These are phyloP conservation scores for Eupithecia abbreviata DNA, from an alignment of 2,888 invertebrate species.

Conservation along the genomic window DNA sequence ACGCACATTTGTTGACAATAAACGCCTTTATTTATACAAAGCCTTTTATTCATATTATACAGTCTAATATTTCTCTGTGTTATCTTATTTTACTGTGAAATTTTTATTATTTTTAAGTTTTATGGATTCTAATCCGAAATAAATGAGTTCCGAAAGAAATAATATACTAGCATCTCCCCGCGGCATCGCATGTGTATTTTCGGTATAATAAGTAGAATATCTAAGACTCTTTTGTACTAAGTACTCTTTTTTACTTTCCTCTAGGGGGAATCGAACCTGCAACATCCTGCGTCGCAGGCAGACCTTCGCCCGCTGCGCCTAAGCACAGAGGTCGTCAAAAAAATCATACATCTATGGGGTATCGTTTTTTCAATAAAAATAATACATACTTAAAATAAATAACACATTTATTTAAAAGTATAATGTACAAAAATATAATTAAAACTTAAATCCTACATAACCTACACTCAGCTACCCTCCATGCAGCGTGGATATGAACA, in stretches of 20 bases:
- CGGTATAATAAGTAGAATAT: no score
- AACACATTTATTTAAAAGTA: neutral
- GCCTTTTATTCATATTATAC: neutral
- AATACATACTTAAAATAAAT: neutral
- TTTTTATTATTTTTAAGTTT: no score
- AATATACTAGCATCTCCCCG: no score
- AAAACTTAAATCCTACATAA: neutral
- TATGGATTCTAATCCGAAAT: no score
- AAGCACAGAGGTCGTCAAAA: neutral
- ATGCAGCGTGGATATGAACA: slow-evolving; percentile 93
- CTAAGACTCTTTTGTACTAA: no score
- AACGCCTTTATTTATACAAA: neutral
- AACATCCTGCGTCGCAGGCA: neutral
- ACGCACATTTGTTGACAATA: neutral
- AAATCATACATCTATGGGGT: neutral
- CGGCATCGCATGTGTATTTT: no score
- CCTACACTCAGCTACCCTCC: slow-evolving; percentile 85
- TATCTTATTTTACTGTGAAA: no score
- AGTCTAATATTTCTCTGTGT: no score
- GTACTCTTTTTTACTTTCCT: no score
- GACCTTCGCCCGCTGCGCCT: neutral
- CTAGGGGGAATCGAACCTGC: no score
- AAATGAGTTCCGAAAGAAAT: no score
- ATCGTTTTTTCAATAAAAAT: neutral
- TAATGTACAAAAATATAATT: neutral